A percentile compares a stretch with the other conserved stretches of the same genome.
phyloP scores from a whole-genome alignment of 1,140 invertebrate genomes.

The Lordiphosa collinella region DNA sequence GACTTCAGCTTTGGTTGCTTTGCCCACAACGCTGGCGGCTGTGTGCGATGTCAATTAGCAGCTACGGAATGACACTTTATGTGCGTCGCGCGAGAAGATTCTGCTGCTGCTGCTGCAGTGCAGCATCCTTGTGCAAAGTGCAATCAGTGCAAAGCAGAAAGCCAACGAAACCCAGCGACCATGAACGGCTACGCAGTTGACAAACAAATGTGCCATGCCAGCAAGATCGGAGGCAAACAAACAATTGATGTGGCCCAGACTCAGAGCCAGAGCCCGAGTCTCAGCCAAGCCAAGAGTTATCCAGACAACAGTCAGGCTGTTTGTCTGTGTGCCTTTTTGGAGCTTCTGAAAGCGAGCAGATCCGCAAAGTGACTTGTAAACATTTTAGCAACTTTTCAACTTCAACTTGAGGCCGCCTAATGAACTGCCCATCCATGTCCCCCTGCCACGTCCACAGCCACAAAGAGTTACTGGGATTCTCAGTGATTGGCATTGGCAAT shows the following conservation, averaged over 20 bases:
- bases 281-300: not conserved
- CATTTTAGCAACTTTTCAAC: slow-evolving; percentile 76
- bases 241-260: slow-evolving; percentile 69
- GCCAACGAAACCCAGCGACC: slow-evolving; percentile 61
- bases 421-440: slow-evolving; percentile 42
- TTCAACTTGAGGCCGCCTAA: slow-evolving; percentile 49
- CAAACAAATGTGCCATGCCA: slow-evolving; percentile 65
- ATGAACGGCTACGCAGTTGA: slow-evolving; percentile 74
- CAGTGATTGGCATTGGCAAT: slow-evolving; percentile 55
- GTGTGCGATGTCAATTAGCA: slow-evolving; percentile 79
- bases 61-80: slow-evolving; percentile 78
- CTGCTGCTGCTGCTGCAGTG: slow-evolving; percentile 7
- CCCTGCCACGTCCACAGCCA: slow-evolving; percentile 15
- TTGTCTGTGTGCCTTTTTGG: slow-evolving; percentile 45
- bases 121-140: slow-evolving; percentile 67
- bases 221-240: slow-evolving; percentile 62
- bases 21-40: slow-evolving; percentile 22
- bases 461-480: slow-evolving; percentile 18
- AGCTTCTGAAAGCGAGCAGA: slow-evolving; percentile 60
- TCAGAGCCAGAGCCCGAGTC: too few relatives aligned
- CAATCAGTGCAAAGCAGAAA: slow-evolving; percentile 76
- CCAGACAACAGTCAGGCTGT: slow-evolving; percentile 63
- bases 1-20: slow-evolving; percentile 5
- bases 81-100: slow-evolving; percentile 67
- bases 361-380: slow-evolving; percentile 74